phyloP scores from a whole-genome alignment of 2,113 vertebrate species.

The Laticauda laticaudata region DNA sequence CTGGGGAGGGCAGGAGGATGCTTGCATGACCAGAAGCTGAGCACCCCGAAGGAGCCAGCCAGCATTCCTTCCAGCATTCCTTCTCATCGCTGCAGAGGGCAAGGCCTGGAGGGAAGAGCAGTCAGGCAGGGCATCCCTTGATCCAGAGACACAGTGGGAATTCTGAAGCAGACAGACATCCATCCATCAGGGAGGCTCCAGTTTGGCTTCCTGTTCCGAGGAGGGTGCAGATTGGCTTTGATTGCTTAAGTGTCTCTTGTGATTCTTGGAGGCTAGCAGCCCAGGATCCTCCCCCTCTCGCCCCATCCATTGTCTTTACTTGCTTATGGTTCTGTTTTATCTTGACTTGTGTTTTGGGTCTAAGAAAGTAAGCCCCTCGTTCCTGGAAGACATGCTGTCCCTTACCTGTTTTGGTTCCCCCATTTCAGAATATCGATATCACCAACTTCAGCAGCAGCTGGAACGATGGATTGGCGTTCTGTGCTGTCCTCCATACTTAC shows the following conservation, averaged over 20 bases:
- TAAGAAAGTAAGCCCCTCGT: not conserved
- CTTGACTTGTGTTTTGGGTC: not conserved
- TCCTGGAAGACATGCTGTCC: not conserved
- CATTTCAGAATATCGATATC: conserved; percentile 90
- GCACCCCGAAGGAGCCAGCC: not conserved
- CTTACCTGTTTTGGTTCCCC: not conserved
- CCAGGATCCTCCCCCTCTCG: not conserved
- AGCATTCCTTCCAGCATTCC: not conserved
- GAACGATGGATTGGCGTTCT: conserved; percentile 96
- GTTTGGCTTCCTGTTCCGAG: not conserved
- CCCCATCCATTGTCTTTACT: not conserved
- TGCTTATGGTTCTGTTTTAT: not conserved
- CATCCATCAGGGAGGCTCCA: not conserved
- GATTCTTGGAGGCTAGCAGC: not conserved
- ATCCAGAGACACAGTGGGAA: not conserved
- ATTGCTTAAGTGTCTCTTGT: not conserved
- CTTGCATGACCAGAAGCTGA: not conserved
- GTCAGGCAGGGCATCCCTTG: not conserved
- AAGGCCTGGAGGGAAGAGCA: not conserved
- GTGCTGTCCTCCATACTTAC: conserved; percentile 93
- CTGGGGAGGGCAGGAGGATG: not conserved
- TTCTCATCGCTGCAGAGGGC: not conserved
- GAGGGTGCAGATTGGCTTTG: not conserved
- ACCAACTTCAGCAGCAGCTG: conserved; percentile 99
- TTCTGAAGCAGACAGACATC: not conserved